These are phyloP conservation scores for Sphenodon punctatus DNA, from an alignment of 2,797 vertebrate genomes.

Conservation along the genomic window DNA sequence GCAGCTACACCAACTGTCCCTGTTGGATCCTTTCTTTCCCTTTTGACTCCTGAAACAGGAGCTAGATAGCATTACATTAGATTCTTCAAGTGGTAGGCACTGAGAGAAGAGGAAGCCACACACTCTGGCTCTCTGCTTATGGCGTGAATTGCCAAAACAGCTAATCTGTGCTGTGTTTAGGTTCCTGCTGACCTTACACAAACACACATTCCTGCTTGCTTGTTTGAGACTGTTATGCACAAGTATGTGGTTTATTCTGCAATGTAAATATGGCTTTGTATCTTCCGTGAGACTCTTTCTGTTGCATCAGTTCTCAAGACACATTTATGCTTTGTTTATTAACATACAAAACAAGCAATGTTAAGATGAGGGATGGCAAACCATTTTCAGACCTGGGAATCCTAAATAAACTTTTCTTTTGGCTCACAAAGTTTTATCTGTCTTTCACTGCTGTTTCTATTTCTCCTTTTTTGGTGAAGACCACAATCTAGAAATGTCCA, in stretches of 20 bases:
- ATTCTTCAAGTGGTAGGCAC: neutral
- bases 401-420: conserved; percentile 26
- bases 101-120: neutral
- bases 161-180: neutral
- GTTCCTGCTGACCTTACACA: neutral
- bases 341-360: neutral
- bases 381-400: conserved; percentile 40
- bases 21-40: no score
- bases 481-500: conserved; percentile 24
- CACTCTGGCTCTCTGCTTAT: neutral
- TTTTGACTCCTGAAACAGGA: neutral
- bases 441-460: conserved; percentile 47
- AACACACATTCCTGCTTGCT: neutral
- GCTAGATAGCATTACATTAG: neutral
- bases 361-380: conserved; percentile 46
- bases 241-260: neutral
- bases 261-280: neutral
- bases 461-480: conserved; percentile 49
- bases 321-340: neutral
- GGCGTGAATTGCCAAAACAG: neutral
- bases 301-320: neutral
- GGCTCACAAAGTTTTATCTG: neutral
- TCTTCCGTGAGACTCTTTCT: neutral
- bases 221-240: neutral
- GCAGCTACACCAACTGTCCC: no score